Percentiles rank a stretch among this genome's conserved stretches.
phyloP scores from a whole-genome alignment of 2,888 invertebrate genomes.

The Cataglyphis albicans region DNA sequence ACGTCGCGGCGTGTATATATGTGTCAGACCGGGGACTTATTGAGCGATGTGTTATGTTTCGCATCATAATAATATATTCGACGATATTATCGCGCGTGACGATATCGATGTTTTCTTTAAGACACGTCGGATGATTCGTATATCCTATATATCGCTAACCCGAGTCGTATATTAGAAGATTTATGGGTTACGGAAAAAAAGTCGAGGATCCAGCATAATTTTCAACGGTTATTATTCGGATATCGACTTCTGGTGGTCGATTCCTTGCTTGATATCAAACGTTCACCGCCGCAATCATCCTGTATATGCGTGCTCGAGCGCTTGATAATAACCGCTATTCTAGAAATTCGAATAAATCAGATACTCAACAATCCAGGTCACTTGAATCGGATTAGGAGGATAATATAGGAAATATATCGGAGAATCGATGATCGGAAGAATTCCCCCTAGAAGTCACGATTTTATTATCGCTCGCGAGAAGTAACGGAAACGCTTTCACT shows the following conservation, averaged over 20 bases:
- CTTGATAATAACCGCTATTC: not conserved
- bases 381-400: not conserved
- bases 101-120: slow-evolving; percentile 34
- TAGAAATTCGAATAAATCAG: not conserved
- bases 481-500: slow-evolving; percentile 60
- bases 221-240: slow-evolving; percentile 41
- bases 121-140: not conserved
- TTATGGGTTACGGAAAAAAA: slow-evolving; percentile 24
- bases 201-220: slow-evolving; percentile 3
- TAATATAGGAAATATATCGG: not conserved
- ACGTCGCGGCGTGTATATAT: not conserved
- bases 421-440: slow-evolving; percentile 4
- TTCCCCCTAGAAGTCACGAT: not conserved
- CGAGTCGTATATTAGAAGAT: not conserved
- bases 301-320: not conserved
- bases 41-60: not conserved
- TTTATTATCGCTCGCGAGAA: not conserved
- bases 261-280: not conserved
- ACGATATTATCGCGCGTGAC: slow-evolving; percentile 15
- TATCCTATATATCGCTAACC: not conserved
- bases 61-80: slow-evolving; percentile 21
- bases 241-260: slow-evolving; percentile 9
- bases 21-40: no score
- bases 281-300: not conserved
- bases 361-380: not conserved